These are phyloP conservation scores for Geococcyx californianus DNA, from an alignment of 2,113 vertebrate genomes.

Conservation along the genomic window DNA sequence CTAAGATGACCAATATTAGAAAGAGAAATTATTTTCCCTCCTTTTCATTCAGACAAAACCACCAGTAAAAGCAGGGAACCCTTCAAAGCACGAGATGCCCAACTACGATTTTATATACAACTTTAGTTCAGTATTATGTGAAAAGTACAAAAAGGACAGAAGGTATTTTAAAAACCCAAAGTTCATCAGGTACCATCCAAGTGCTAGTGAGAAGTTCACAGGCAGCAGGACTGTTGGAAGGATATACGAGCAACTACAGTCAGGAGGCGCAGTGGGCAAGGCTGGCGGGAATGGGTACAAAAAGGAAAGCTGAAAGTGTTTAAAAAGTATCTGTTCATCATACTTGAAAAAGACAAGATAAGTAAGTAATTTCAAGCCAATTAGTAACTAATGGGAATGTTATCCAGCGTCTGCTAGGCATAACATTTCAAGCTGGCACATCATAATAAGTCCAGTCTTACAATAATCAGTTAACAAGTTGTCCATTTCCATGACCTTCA, in stretches of 20 bases:
- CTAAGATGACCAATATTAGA: neutral
- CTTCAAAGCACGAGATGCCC: neutral
- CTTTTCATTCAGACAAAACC: neutral
- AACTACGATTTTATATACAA: neutral
- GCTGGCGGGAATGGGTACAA: neutral
- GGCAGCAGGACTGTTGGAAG: neutral
- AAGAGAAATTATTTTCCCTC: neutral
- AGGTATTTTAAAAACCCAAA: neutral
- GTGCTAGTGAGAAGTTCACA: neutral
- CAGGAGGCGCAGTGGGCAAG: neutral
- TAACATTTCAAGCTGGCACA: neutral
- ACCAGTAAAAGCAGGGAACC: neutral
- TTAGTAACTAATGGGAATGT: constrained; percentile 18
- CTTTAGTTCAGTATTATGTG: neutral
- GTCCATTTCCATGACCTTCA: neutral
- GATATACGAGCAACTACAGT: neutral
- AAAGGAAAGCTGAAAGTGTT: neutral
- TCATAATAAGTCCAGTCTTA: neutral
- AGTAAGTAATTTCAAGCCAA: constrained; percentile 12
- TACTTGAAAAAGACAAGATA: neutral
- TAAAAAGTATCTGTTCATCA: neutral
- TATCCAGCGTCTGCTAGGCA: constrained; percentile 7
- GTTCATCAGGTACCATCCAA: neutral
- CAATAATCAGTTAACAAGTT: constrained; percentile 15
- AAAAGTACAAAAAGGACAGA: neutral